phyloP scores from a whole-genome alignment of 2,797 vertebrate genomes.

The Euphonia xanthogaster region DNA sequence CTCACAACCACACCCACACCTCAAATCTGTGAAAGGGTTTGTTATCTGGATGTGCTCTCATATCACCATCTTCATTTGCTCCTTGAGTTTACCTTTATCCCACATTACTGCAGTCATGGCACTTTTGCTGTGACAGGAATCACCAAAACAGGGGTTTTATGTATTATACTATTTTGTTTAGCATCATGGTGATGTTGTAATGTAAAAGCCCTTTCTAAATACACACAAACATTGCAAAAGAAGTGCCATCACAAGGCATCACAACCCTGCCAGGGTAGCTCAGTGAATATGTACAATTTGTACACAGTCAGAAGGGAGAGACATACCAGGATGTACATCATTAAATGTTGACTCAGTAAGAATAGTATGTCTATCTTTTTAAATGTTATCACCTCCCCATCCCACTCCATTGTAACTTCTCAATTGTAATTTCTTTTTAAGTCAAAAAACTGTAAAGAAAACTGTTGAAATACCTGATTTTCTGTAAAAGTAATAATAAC shows the following conservation, averaged over 20 bases:
- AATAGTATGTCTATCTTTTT: conserved; percentile 72
- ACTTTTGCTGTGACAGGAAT: conserved; percentile 17
- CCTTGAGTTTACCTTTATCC: neutral
- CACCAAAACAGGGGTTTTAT: conserved; percentile 48
- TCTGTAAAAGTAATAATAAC: conserved; percentile 79
- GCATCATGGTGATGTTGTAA: neutral
- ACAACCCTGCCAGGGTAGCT: conserved; percentile 40
- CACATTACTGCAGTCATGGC: neutral
- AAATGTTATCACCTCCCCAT: conserved; percentile 64
- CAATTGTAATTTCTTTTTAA: conserved; percentile 74
- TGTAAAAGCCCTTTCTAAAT: conserved; percentile 53
- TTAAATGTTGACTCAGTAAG: conserved; percentile 61
- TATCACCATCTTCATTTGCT: neutral
- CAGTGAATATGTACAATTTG: conserved; percentile 53
- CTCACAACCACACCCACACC: neutral
- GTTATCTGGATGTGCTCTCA: neutral
- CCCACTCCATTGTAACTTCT: conserved; percentile 63
- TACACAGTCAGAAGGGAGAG: conserved; percentile 53
- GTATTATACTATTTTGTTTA: conserved; percentile 23
- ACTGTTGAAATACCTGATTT: conserved; percentile 79
- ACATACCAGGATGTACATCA: conserved; percentile 31
- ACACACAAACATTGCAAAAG: neutral
- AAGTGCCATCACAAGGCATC: conserved; percentile 14
- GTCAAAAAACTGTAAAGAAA: conserved; percentile 78
- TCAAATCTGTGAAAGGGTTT: neutral